These are phyloP conservation scores for Proales similis DNA, from an alignment of 1,140 invertebrate genomes.

Conservation along the genomic window DNA sequence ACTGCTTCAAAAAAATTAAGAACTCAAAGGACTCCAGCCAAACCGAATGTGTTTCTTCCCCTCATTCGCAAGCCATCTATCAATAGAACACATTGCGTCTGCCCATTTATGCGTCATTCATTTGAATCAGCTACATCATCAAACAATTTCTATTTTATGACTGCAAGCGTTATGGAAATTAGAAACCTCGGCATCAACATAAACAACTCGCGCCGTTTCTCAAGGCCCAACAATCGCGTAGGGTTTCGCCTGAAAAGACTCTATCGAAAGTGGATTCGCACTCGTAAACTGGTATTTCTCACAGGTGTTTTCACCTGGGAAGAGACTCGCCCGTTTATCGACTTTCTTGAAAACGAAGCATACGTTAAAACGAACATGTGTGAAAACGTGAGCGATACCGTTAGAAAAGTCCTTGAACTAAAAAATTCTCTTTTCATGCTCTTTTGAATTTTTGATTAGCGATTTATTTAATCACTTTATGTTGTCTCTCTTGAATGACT, in stretches of 20 bases:
- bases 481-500: no score
- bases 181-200: no score
- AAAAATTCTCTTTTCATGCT: conserved; percentile 11
- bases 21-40: not conserved
- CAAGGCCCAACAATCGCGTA: no score
- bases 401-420: not conserved
- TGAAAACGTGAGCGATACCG: conserved; percentile 22
- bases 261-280: no score
- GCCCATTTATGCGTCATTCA: no score
- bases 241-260: no score
- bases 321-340: conserved; percentile 30
- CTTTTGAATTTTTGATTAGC: conserved; percentile 2
- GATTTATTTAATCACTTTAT: no score
- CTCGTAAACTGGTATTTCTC: conserved; percentile 24
- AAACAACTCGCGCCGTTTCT: no score
- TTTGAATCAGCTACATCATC: no score
- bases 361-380: conserved; percentile 25
- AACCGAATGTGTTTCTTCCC: not conserved
- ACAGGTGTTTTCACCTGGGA: conserved; percentile 25
- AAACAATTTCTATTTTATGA: no score
- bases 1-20: not conserved
- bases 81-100: conserved; percentile 26
- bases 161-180: no score
- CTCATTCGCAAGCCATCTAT: conserved; percentile 3
- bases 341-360: conserved; percentile 30